A percentile compares a stretch with the other conserved stretches of the same genome.
These are phyloP conservation scores for Chascanopsetta lugubris DNA, from an alignment of 2,113 vertebrate species.

Conservation along the genomic window DNA sequence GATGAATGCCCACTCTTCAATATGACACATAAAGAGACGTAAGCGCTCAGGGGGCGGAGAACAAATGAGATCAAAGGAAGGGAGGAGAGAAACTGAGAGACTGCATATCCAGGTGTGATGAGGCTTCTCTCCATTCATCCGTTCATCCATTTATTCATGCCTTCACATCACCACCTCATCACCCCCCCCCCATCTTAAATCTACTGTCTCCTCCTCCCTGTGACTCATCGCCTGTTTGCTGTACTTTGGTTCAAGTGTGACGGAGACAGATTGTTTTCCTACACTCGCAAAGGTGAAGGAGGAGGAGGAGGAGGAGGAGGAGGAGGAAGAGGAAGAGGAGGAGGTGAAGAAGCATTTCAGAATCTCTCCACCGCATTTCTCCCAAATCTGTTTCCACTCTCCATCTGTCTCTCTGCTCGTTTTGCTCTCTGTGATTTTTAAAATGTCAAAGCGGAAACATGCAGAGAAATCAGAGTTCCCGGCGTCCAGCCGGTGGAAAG, in stretches of 20 bases:
- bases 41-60: too few relatives aligned
- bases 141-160: background rate
- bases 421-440: slow-evolving; percentile 3
- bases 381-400: background rate
- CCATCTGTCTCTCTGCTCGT: background rate
- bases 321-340: background rate
- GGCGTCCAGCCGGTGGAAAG: background rate
- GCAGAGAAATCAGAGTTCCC: background rate
- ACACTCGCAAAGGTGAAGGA: background rate
- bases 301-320: too few relatives aligned
- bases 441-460: background rate
- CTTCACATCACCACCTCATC: background rate
- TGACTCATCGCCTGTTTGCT: background rate
- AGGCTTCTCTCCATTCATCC: background rate
- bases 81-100: too few relatives aligned
- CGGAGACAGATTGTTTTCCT: too few relatives aligned
- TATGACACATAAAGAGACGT: too few relatives aligned
- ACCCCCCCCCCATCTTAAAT: background rate
- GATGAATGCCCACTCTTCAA: too few relatives aligned
- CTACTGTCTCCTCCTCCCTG: background rate
- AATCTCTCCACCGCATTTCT: background rate
- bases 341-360: background rate
- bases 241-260: too few relatives aligned
- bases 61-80: too few relatives aligned
- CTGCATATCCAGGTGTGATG: too few relatives aligned